Conservation (phyloP, 2,113 vertebrate genomes). For the Sphyrna mokarran region DNA sequence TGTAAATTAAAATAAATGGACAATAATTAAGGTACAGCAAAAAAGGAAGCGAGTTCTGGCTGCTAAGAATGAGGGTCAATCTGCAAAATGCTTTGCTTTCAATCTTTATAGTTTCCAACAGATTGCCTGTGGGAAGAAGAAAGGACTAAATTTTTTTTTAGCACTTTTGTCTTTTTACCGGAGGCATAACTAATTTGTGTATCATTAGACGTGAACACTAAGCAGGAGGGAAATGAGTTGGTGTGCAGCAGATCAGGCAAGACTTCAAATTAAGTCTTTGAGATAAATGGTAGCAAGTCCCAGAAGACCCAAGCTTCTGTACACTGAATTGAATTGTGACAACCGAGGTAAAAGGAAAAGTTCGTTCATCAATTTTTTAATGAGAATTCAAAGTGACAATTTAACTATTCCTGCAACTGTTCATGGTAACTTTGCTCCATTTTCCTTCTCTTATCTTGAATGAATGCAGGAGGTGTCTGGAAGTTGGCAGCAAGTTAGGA, state of each 20-base stretch:
- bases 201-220: neutral
- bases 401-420: too few relatives aligned
- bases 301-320: neutral
- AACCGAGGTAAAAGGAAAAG: neutral
- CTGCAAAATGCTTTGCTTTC: neutral
- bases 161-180: neutral
- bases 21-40: neutral
- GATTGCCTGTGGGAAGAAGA: too few relatives aligned
- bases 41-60: neutral
- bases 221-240: neutral
- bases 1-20: neutral
- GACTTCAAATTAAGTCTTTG: neutral
- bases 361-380: neutral
- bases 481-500: neutral
- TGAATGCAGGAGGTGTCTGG: too few relatives aligned
- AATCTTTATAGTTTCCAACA: neutral
- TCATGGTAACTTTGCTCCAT: neutral
- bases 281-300: neutral
- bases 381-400: neutral
- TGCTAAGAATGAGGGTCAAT: neutral
- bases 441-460: too few relatives aligned
- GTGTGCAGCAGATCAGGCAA: neutral
- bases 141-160: neutral
- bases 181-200: neutral
- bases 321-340: neutral